phyloP scores from a whole-genome alignment of 2,888 invertebrate species.

The Sialis lutaria region DNA sequence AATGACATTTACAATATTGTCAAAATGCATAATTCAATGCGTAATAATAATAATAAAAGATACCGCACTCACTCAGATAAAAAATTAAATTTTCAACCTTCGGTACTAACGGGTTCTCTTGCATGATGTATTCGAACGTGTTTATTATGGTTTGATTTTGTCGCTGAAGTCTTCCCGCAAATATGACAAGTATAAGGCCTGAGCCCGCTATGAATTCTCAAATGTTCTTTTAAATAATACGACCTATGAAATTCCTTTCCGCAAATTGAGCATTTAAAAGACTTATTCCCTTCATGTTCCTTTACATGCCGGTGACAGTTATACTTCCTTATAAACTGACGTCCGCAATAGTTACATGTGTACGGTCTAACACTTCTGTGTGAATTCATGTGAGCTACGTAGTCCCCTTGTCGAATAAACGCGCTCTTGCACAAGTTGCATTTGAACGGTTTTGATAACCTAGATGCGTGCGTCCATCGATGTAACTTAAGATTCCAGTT shows the following conservation, averaged over 20 bases:
- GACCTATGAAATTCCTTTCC: conserved; percentile 73
- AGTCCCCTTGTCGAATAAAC: conserved; percentile 65
- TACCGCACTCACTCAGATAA: too few relatives aligned
- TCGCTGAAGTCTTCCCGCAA: conserved; percentile 76
- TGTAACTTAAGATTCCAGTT: conserved; percentile 83
- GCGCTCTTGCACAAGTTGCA: conserved; percentile 71
- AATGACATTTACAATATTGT: too few relatives aligned
- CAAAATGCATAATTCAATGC: too few relatives aligned
- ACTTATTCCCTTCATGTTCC: conserved; percentile 68
- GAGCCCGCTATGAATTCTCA: conserved; percentile 68
- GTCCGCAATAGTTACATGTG: conserved; percentile 80
- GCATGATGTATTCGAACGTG: conserved; percentile 82
- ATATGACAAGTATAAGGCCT: conserved; percentile 72
- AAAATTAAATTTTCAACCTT: conserved; percentile 34
- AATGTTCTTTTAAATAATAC: conserved; percentile 75
- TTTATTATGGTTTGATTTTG: conserved; percentile 82
- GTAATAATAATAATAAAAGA: too few relatives aligned
- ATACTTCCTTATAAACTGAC: conserved; percentile 74
- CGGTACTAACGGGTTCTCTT: conserved; percentile 70
- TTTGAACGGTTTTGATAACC: conserved; percentile 70
- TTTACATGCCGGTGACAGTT: conserved; percentile 73
- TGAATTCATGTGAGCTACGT: conserved; percentile 69
- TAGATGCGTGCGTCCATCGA: conserved; percentile 74
- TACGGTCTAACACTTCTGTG: conserved; percentile 70
- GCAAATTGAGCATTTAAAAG: conserved; percentile 60